These are phyloP conservation scores for Melieria crassipennis DNA, from an alignment of 2,888 invertebrate genomes.

Conservation along the genomic window DNA sequence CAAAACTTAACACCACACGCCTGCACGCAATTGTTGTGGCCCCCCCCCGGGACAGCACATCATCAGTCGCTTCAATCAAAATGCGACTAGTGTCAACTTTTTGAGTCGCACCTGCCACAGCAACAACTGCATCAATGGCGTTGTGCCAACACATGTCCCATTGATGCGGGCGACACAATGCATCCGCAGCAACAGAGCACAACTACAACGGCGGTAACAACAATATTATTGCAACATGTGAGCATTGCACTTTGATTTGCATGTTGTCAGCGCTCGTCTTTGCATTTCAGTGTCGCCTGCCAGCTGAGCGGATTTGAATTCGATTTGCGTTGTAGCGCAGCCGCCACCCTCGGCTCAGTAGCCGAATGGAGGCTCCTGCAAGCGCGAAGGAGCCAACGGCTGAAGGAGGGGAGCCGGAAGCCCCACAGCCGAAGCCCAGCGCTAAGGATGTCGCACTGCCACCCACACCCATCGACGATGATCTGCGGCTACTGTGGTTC, in stretches of 20 bases:
- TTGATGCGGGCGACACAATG: no score
- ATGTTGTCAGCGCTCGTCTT: conserved; percentile 3
- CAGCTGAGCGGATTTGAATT: conserved; percentile 14
- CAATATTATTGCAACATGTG: not conserved
- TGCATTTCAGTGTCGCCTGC: not conserved
- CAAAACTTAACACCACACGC: no score
- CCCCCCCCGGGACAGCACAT: no score
- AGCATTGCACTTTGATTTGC: conserved; percentile 8
- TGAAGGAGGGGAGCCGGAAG: conserved; percentile 14
- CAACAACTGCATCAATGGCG: not conserved
- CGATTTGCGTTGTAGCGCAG: conserved; percentile 1
- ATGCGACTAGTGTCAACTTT: no score
- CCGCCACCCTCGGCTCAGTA: not conserved
- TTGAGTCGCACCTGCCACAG: not conserved
- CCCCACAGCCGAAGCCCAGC: conserved; percentile 34
- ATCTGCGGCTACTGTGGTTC: conserved; percentile 76
- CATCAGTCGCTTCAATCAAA: no score
- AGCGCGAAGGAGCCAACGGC: not conserved
- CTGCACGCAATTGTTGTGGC: no score
- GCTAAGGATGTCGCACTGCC: conserved; percentile 43
- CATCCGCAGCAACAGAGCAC: not conserved
- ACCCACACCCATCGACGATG: conserved; percentile 56
- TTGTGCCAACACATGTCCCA: no score
- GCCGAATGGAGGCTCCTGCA: not conserved
- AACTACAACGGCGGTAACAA: not conserved